Conservation (phyloP, 2,797 vertebrate species). For the Macroramphosus scolopax region DNA sequence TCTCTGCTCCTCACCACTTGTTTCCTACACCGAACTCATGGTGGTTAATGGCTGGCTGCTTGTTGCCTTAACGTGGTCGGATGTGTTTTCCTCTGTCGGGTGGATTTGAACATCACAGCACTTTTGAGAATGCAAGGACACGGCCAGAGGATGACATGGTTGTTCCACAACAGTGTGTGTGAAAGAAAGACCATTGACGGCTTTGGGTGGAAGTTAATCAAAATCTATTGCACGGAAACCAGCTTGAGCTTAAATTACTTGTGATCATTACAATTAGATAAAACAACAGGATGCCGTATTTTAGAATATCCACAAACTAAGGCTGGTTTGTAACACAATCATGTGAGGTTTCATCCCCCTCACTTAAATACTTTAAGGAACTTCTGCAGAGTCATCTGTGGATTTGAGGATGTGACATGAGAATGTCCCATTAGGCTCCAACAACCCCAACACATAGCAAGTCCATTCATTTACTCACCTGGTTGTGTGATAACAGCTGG, state of each 20-base stretch:
- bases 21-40: slow-evolving; percentile 30
- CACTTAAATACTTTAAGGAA: too few relatives aligned
- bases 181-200: too few relatives aligned
- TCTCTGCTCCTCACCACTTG: slow-evolving; percentile 15
- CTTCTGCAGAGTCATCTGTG: too few relatives aligned
- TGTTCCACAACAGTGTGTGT: slow-evolving; percentile 2
- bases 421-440: slow-evolving; percentile 37
- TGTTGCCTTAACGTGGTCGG: slow-evolving; percentile 1
- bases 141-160: slow-evolving; percentile 8
- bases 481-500: slow-evolving; percentile 38
- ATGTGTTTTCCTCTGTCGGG: slow-evolving; percentile 14
- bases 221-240: neutral
- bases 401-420: slow-evolving; percentile 33
- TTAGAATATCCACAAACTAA: too few relatives aligned
- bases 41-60: slow-evolving; percentile 25
- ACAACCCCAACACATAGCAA: slow-evolving; percentile 30
- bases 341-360: neutral
- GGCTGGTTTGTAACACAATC: too few relatives aligned
- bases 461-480: slow-evolving; percentile 53
- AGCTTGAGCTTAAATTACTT: neutral
- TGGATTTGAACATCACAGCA: slow-evolving; percentile 31
- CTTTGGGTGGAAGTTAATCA: too few relatives aligned
- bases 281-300: too few relatives aligned
- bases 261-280: neutral
- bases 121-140: slow-evolving; percentile 2